Percentiles rank a stretch among this genome's conserved stretches.
Evolutionary conservation across 2,888 invertebrate species (phyloP).

Genomic region (Eurytoma adleriae): DNA sequence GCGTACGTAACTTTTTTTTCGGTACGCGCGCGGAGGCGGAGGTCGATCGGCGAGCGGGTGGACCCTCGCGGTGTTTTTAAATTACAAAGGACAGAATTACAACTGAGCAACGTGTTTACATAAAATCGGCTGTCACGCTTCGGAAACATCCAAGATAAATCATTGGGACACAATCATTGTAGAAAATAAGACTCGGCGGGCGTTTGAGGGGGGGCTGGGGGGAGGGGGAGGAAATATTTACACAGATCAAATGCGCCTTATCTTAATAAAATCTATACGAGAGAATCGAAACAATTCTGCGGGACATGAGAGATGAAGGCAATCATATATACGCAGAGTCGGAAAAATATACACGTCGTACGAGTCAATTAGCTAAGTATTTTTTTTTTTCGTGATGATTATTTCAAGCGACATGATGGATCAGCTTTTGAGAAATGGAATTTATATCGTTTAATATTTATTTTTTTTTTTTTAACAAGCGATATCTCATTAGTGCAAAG

Average conservation of each 20-base stretch:
- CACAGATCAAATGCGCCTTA: slow-evolving; percentile 44
- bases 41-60: too few relatives aligned
- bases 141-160: slow-evolving; percentile 31
- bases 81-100: slow-evolving; percentile 8
- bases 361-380: slow-evolving; percentile 22
- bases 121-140: slow-evolving; percentile 28
- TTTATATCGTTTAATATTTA: neutral
- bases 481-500: slow-evolving; percentile 21
- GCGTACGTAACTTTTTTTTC: neutral
- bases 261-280: slow-evolving; percentile 33
- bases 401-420: slow-evolving; percentile 19
- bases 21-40: too few relatives aligned
- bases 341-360: slow-evolving; percentile 41
- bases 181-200: neutral
- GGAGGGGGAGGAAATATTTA: slow-evolving; percentile 51
- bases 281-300: slow-evolving; percentile 19
- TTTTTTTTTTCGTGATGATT: neutral
- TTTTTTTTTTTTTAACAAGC: slow-evolving; percentile 24
- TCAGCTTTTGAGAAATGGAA: slow-evolving; percentile 32
- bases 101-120: slow-evolving; percentile 28
- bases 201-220: slow-evolving; percentile 3
- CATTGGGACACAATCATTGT: slow-evolving; percentile 5
- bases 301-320: neutral
- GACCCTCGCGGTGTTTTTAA: neutral
- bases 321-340: slow-evolving; percentile 15